phyloP scores from a whole-genome alignment of 2,113 vertebrate species.

The Numida meleagris region DNA sequence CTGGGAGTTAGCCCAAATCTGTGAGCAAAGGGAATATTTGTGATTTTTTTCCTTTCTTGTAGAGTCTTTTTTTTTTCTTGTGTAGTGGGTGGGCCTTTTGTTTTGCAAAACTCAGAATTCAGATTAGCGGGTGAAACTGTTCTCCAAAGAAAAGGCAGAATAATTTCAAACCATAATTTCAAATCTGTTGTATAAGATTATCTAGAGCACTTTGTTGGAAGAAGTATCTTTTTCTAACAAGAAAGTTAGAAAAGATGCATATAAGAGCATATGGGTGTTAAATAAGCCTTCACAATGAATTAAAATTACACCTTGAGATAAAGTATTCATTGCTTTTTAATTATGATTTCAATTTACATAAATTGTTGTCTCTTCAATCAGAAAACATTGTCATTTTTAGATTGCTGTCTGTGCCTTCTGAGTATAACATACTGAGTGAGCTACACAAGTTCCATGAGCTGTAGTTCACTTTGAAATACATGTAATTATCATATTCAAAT shows the following conservation, averaged over 20 bases:
- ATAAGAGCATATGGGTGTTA: not conserved
- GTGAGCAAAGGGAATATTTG: not conserved
- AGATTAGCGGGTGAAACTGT: not conserved
- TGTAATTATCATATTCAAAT: slow-evolving; percentile 60
- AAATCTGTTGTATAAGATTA: not conserved
- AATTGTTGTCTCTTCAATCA: not conserved
- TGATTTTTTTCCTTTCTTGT: not conserved
- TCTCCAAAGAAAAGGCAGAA: not conserved
- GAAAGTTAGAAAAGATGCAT: not conserved
- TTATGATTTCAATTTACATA: not conserved
- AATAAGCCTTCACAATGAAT: not conserved
- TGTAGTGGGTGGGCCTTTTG: not conserved
- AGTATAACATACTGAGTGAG: not conserved
- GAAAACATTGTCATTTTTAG: not conserved
- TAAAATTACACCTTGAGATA: not conserved
- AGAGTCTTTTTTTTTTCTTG: not conserved
- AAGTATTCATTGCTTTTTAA: not conserved
- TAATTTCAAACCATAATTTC: not conserved
- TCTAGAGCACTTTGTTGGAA: not conserved
- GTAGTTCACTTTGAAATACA: slow-evolving; percentile 44
- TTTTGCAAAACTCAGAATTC: not conserved
- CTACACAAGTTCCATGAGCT: not conserved
- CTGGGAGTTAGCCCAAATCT: not conserved
- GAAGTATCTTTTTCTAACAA: not conserved
- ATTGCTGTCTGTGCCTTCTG: not conserved